These are phyloP conservation scores for Sycophila sp. DNA, from an alignment of 1,140 invertebrate species.

Conservation along the genomic window DNA sequence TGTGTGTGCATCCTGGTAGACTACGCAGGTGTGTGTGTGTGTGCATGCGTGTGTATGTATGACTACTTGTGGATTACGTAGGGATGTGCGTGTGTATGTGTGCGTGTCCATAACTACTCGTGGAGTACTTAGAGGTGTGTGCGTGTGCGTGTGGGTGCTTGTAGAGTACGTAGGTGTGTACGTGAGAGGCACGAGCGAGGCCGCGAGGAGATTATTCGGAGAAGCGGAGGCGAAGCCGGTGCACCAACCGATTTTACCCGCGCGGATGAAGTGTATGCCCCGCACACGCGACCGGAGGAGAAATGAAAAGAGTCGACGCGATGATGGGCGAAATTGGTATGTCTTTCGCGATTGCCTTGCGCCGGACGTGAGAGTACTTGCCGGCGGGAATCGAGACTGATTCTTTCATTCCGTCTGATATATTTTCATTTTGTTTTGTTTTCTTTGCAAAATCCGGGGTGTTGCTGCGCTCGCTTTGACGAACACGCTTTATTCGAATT, in stretches of 20 bases:
- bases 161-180: constrained; percentile 1
- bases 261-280: background rate
- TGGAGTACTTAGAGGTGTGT: too few species aligned
- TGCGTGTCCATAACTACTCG: too few species aligned
- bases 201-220: constrained; percentile 1
- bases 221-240: background rate
- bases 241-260: background rate
- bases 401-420: background rate
- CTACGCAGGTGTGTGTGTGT: constrained; percentile 17
- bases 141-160: constrained; percentile 1
- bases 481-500: too few species aligned
- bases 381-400: background rate
- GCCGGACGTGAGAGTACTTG: background rate
- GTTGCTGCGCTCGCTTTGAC: too few species aligned
- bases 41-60: constrained; percentile 14
- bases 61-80: too few species aligned
- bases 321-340: background rate
- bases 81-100: constrained; percentile 2
- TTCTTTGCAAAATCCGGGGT: too few species aligned
- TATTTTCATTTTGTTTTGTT: too few species aligned
- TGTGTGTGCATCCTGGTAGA: constrained; percentile 12
- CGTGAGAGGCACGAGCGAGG: background rate
- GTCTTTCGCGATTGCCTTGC: background rate
- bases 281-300: too few species aligned
- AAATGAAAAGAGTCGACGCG: background rate